Percentiles rank a stretch among this genome's conserved stretches.
Conservation (phyloP, 2,797 vertebrate species). For the Chaunax sp. region DNA sequence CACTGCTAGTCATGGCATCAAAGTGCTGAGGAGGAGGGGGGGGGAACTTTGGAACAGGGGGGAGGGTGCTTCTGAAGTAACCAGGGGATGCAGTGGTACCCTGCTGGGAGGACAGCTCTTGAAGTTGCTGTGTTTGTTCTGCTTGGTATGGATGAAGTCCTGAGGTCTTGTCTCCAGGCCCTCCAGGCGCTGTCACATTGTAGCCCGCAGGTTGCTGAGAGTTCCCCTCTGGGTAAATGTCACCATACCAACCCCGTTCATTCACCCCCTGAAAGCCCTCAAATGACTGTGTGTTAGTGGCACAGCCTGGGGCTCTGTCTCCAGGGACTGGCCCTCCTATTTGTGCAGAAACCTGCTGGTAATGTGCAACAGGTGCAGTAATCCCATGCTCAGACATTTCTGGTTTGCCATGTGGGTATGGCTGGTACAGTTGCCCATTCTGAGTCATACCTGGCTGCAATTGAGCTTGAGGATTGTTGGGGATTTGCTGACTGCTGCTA, state of each 20-base stretch:
- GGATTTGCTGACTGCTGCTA: slow-evolving; percentile 51
- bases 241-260: slow-evolving; percentile 70
- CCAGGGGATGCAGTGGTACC: slow-evolving; percentile 22
- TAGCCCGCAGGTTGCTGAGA: slow-evolving; percentile 68
- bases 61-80: slow-evolving; percentile 71
- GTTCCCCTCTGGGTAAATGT: slow-evolving; percentile 76
- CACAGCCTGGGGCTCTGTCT: slow-evolving; percentile 79
- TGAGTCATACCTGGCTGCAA: slow-evolving; percentile 57
- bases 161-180: slow-evolving; percentile 26
- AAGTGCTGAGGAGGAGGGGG: slow-evolving; percentile 69
- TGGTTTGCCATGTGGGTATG: slow-evolving; percentile 37
- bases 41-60: slow-evolving; percentile 80
- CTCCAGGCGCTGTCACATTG: slow-evolving; percentile 29
- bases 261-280: slow-evolving; percentile 82
- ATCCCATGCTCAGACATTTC: slow-evolving; percentile 29
- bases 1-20: slow-evolving; percentile 1
- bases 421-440: slow-evolving; percentile 72
- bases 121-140: slow-evolving; percentile 55
- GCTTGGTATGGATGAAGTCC: slow-evolving; percentile 64
- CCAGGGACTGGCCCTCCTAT: slow-evolving; percentile 77
- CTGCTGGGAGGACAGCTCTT: slow-evolving; percentile 62
- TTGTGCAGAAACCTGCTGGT: slow-evolving; percentile 83
- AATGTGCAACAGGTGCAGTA: slow-evolving; percentile 78
- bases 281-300: slow-evolving; percentile 78
- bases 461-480: slow-evolving; percentile 51